Conservation (phyloP, 2,888 invertebrate species). For the Mimumesa dahlbomi region DNA sequence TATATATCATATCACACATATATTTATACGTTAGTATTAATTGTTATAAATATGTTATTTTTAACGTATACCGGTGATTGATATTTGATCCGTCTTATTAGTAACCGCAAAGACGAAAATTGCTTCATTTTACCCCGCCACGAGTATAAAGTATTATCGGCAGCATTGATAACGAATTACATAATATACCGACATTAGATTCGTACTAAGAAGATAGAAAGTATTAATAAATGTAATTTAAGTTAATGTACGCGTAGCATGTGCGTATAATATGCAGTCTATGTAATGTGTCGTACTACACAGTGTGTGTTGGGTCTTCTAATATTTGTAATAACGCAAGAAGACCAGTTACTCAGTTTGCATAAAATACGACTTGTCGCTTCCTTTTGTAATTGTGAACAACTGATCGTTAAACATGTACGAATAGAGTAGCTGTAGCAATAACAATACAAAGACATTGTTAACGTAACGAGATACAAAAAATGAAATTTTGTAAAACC, state of each 20-base stretch:
- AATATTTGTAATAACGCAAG: conserved; percentile 14
- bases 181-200: conserved; percentile 29
- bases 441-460: conserved; percentile 2
- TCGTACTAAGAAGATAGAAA: conserved; percentile 31
- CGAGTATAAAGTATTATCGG: conserved; percentile 40
- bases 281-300: conserved; percentile 26
- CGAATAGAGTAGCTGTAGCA: not conserved
- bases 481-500: conserved; percentile 17
- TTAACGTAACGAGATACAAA: not conserved
- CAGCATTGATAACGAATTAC: conserved; percentile 33
- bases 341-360: conserved; percentile 2
- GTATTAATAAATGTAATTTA: conserved; percentile 36
- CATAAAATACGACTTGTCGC: conserved; percentile 4
- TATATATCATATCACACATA: conserved; percentile 34
- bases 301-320: conserved; percentile 34
- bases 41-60: conserved; percentile 43
- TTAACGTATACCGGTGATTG: conserved; percentile 30
- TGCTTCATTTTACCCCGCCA: conserved; percentile 33
- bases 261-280: conserved; percentile 14
- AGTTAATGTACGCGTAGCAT: conserved; percentile 12
- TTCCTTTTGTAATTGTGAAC: conserved; percentile 11
- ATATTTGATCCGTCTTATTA: conserved; percentile 26
- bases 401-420: not conserved
- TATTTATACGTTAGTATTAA: conserved; percentile 49
- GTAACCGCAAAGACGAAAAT: conserved; percentile 14